These are phyloP conservation scores for Cheilosia grossa DNA, from an alignment of 2,888 invertebrate species.

Conservation along the genomic window DNA sequence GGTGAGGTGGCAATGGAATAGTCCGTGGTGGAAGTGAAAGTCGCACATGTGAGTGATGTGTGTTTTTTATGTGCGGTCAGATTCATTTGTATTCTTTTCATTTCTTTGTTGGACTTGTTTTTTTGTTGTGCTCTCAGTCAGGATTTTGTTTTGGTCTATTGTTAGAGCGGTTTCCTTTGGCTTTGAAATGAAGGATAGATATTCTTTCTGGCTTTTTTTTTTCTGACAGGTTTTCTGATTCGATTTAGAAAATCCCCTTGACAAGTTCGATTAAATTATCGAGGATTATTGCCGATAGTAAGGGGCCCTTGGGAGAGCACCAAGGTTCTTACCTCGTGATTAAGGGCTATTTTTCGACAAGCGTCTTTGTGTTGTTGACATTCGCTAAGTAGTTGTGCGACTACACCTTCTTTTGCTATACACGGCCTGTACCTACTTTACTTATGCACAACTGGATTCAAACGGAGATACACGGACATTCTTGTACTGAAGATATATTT, in stretches of 20 bases:
- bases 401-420: too few relatives aligned
- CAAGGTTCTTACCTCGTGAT: too few relatives aligned
- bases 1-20: conserved; percentile 25
- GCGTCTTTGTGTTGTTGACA: too few relatives aligned
- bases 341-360: too few relatives aligned
- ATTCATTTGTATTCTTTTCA: conserved; percentile 52
- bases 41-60: conserved; percentile 35
- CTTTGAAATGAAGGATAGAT: conserved; percentile 2
- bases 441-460: too few relatives aligned
- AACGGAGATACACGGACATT: too few relatives aligned
- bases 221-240: neutral
- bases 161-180: conserved; percentile 9
- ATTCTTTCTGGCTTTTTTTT: neutral
- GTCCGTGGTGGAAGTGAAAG: conserved; percentile 23
- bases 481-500: too few relatives aligned
- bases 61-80: conserved; percentile 28
- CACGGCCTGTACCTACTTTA: too few relatives aligned
- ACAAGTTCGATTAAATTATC: conserved; percentile 34
- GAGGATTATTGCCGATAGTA: conserved; percentile 13
- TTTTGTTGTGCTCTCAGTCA: neutral
- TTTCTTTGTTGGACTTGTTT: conserved; percentile 21
- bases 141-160: conserved; percentile 34
- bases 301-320: neutral
- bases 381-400: too few relatives aligned
- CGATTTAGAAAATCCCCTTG: neutral